These are phyloP conservation scores for Dichetophora obliterata DNA, from an alignment of 2,888 invertebrate species.

Conservation along the genomic window DNA sequence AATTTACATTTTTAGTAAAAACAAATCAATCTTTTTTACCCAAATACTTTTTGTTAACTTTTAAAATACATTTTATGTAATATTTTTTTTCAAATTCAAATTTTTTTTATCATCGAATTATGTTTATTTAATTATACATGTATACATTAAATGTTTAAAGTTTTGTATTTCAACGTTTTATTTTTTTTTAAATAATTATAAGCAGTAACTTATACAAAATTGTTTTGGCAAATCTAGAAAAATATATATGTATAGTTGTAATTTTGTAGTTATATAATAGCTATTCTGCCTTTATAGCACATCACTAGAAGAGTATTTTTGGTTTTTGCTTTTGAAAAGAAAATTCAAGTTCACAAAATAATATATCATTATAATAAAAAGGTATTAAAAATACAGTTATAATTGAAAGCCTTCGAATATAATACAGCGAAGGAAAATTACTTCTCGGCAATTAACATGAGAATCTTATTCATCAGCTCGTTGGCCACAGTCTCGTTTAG, in stretches of 20 bases:
- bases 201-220: neutral
- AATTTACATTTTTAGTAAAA: too few relatives aligned
- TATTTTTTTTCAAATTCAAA: neutral
- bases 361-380: neutral
- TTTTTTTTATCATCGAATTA: too few relatives aligned
- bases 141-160: too few relatives aligned
- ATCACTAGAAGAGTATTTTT: conserved; percentile 14
- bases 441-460: conserved; percentile 64
- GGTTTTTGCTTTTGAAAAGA: neutral
- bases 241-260: neutral
- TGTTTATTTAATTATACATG: too few relatives aligned
- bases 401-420: too few relatives aligned
- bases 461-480: conserved; percentile 66
- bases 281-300: neutral
- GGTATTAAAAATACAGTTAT: neutral
- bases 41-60: too few relatives aligned
- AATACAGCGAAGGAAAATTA: conserved; percentile 36
- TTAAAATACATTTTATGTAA: neutral
- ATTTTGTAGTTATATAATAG: neutral
- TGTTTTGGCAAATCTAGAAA: neutral
- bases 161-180: too few relatives aligned
- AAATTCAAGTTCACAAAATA: neutral
- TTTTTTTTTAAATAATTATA: too few relatives aligned
- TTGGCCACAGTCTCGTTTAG: conserved; percentile 64
- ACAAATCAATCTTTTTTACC: too few relatives aligned